Conservation (phyloP, 1,140 invertebrate species). For the Habropoda laboriosa region DNA sequence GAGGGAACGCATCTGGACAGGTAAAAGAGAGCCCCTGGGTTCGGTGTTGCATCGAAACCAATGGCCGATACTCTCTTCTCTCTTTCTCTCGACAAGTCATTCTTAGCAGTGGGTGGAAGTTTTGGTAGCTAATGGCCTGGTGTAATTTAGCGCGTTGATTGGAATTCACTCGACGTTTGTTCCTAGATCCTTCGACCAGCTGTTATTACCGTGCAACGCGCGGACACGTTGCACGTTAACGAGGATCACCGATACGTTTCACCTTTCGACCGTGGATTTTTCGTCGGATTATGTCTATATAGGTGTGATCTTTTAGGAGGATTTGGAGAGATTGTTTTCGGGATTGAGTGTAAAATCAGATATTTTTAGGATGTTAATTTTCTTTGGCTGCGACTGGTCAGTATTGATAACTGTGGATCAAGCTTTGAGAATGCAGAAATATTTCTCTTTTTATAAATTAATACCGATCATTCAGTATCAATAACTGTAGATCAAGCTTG, state of each 20-base stretch:
- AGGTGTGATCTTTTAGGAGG: too few relatives aligned
- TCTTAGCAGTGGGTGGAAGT: conserved; percentile 51
- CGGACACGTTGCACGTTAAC: conserved; percentile 18
- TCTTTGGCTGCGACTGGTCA: too few relatives aligned
- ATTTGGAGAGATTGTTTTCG: background rate
- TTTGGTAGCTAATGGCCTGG: conserved; percentile 57
- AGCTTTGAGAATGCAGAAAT: too few relatives aligned
- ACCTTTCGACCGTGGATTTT: background rate
- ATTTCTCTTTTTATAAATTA: too few relatives aligned
- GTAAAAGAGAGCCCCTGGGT: conserved; percentile 39
- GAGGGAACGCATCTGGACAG: conserved; percentile 61
- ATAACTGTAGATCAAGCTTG: too few relatives aligned
- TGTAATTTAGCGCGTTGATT: conserved; percentile 55
- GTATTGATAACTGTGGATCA: too few relatives aligned
- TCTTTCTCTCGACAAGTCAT: conserved; percentile 55
- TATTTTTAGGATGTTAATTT: too few relatives aligned
- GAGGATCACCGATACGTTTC: background rate
- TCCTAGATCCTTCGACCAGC: conserved; percentile 8
- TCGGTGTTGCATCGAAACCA: conserved; percentile 38
- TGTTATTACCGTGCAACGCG: background rate
- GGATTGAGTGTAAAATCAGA: too few relatives aligned
- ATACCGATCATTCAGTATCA: too few relatives aligned
- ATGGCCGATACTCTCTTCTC: conserved; percentile 31
- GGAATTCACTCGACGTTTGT: conserved; percentile 38
- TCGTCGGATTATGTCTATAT: too few relatives aligned